These are phyloP conservation scores for Tinea trinotella DNA, from an alignment of 2,888 invertebrate genomes.

Conservation along the genomic window DNA sequence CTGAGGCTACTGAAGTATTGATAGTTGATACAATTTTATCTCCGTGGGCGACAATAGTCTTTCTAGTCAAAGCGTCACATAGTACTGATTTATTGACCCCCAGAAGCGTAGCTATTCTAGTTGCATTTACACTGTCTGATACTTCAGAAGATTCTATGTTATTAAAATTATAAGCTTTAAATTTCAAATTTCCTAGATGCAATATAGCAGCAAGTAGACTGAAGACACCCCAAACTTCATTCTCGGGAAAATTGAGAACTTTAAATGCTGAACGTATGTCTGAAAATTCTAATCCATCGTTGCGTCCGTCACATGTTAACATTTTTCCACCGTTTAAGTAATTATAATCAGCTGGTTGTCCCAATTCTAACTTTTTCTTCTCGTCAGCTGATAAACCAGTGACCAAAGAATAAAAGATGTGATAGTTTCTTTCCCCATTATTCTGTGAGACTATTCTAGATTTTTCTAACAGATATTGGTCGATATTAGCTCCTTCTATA, in stretches of 20 bases:
- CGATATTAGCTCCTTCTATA: constrained; percentile 94
- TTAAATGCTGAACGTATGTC: constrained; percentile 94
- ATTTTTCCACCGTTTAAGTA: constrained; percentile 87
- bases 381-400: constrained; percentile 87
- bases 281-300: constrained; percentile 88
- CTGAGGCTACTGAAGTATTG: constrained; percentile 81
- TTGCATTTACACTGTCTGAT: constrained; percentile 77
- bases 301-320: constrained; percentile 83
- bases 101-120: constrained; percentile 79
- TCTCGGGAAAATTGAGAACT: constrained; percentile 87
- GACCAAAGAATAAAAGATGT: constrained; percentile 94
- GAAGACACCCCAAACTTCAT: constrained; percentile 88
- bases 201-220: constrained; percentile 89
- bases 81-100: constrained; percentile 80
- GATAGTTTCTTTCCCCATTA: constrained; percentile 93
- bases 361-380: constrained; percentile 82
- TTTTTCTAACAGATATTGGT: constrained; percentile 95
- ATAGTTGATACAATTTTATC: constrained; percentile 85
- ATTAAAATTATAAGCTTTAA: constrained; percentile 80
- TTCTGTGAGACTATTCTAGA: constrained; percentile 93
- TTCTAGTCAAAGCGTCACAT: constrained; percentile 85
- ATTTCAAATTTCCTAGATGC: constrained; percentile 93
- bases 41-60: constrained; percentile 88
- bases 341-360: constrained; percentile 80
- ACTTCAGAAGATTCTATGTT: constrained; percentile 93